Evolutionary conservation across 2,888 invertebrate species (phyloP), one percentile per base, ranked within the genome.

Genomic region (Hyalella azteca): DNA sequence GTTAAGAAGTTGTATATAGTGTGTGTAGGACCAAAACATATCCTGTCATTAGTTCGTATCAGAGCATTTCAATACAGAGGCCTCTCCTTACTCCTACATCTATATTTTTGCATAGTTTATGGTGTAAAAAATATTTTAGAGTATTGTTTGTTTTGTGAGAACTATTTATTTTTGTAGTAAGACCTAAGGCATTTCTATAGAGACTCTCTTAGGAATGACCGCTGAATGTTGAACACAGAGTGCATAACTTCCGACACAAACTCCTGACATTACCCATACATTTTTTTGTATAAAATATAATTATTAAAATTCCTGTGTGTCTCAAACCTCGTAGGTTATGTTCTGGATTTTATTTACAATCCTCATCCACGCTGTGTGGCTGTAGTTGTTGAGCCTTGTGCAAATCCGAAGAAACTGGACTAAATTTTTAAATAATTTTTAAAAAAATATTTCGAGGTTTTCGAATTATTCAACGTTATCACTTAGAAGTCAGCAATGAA

Each of bases 81-180:
- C 66, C 66, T 66, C 66, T 36, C 36, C 36, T 66, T 32, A 66
- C 66, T 66, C 66, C 66, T 66, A 66, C 66, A 66, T 66, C 32
- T 66, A 66, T 66, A 66, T 66, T 66, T 66, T 66, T 66, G 66
- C 66, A 66, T 66, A 66, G 66, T 66, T 66, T 66, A 66, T 66
- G 19, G 32, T 66, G 66, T 66, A 66, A 66, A 66, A 15, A 66
- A 39, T 66, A 66, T 66, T 66, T 66, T 66, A 66, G 66, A 66
- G 36, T 36, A 66, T 66, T 66, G 66, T 66, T 66, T 66, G 66
- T 66, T 66, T 66, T 66, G 36, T 66, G 36, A 36, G 36, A 66
- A 66, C 66, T 66, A 66, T 66, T 66, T 66, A 66, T 66, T 66
- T 66, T 66, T 66, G 66, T 66, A 66, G 66, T 66, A 66, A 32